A percentile compares a stretch with the other conserved stretches of the same genome.
Conservation (phyloP, 2,888 invertebrate species). For the Papilio elwesi region DNA sequence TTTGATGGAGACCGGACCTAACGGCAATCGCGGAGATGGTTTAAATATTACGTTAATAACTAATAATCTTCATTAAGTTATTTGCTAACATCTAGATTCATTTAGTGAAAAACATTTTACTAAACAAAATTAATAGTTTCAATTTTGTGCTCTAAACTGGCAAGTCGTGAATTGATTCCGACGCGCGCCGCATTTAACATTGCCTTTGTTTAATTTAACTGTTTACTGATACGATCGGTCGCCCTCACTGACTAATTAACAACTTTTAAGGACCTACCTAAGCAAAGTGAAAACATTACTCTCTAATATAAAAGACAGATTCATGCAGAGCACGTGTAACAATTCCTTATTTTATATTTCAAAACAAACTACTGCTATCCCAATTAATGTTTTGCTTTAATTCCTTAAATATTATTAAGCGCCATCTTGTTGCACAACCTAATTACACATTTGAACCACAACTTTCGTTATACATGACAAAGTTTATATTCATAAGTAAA, state of each 20-base stretch:
- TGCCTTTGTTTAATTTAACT: conserved; percentile 41
- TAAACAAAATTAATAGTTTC: conserved; percentile 21
- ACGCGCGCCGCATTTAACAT: conserved; percentile 35
- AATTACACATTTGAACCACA: conserved; percentile 3
- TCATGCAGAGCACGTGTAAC: too few relatives aligned
- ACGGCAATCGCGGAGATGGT: too few relatives aligned
- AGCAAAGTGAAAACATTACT: not conserved
- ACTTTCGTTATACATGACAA: not conserved
- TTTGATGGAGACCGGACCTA: too few relatives aligned
- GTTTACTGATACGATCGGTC: conserved; percentile 40
- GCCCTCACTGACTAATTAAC: conserved; percentile 34
- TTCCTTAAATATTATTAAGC: not conserved
- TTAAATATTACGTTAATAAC: too few relatives aligned
- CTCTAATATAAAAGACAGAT: not conserved
- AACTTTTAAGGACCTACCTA: conserved; percentile 11
- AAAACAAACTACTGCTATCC: not conserved
- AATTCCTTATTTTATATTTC: too few relatives aligned
- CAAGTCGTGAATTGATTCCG: conserved; percentile 31
- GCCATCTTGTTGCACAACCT: conserved; percentile 16
- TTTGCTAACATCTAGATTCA: too few relatives aligned
- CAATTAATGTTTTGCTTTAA: not conserved
- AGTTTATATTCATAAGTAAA: too few relatives aligned
- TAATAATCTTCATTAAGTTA: too few relatives aligned
- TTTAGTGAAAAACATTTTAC: not conserved
- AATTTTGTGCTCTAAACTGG: conserved; percentile 28